Evolutionary conservation across 2,888 invertebrate species (phyloP), one percentile per base, ranked within the genome.

Genomic region (Mythimna impura): DNA sequence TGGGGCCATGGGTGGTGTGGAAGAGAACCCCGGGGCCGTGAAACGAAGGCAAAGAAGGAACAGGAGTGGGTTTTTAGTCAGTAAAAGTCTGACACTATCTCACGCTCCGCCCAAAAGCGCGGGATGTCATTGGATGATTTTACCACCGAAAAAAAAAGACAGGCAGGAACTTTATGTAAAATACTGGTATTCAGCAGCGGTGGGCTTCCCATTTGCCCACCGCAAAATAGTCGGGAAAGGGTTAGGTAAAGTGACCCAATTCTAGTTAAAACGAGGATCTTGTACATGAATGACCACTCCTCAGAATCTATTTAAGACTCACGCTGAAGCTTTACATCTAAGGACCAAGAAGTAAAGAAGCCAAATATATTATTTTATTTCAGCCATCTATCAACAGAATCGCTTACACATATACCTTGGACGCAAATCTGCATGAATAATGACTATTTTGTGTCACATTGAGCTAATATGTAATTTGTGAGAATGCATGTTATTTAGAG

Each of bases 371-470:
- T n/a, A 66, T 52, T 78, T 66, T 61, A 70, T 66, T 74, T 67
- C 22, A 6, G 10, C 43, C 17, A 55, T 71, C 71, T 75, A 79
- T 36, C 60, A 70, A 72, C 66, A 66, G 6, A 40, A 77, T 71
- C 60, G 72, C 47, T 66, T 52, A 72, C 73, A 81, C 61, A 63
- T 74, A 58, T 73, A 83, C 76, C 71, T 83, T 71, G 74, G 66
- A 57, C 63, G 78, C 64, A 77, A 84, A 85, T 85, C 78, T 80
- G 84, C 82, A 81, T 87, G 82, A 84, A 83, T 87, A 87, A 88
- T 87, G 80, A 83, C 76, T 84, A 83, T 85, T 81, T 82, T 85
- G 79, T 82, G 81, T 81, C 78, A 82, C 81, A 84, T 80, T 80
- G 83, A 82, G 79, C 80, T 83, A 83, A 85, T 79, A 68, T 73